Conservation (phyloP, 2,797 vertebrate genomes). For the Halcyon leucocephala region DNA sequence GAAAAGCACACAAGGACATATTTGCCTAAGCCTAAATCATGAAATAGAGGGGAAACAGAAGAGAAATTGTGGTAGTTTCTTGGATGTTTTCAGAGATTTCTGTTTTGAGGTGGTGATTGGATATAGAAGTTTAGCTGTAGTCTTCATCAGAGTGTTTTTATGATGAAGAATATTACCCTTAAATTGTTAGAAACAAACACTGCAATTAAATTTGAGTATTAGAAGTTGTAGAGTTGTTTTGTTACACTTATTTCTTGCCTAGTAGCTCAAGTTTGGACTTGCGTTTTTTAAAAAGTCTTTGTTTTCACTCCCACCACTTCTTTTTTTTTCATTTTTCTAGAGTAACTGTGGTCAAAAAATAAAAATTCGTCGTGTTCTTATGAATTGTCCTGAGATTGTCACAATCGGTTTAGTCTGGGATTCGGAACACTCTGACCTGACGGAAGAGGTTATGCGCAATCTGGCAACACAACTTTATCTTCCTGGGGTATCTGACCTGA, state of each 20-base stretch:
- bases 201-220: not conserved
- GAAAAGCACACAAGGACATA: not conserved
- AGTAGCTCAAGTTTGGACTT: not conserved
- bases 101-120: not conserved
- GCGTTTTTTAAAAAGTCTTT: not conserved
- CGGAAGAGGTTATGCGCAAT: conserved; percentile 90
- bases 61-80: not conserved
- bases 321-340: conserved; percentile 71
- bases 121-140: not conserved
- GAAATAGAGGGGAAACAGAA: not conserved
- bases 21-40: not conserved
- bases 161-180: not conserved
- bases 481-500: conserved; percentile 84
- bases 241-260: not conserved
- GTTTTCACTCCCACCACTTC: not conserved
- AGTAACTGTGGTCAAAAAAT: conserved; percentile 97
- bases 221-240: not conserved
- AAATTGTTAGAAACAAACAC: not conserved
- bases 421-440: conserved; percentile 95
- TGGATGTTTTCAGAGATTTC: not conserved
- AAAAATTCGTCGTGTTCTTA: conserved; percentile 93
- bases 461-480: conserved; percentile 90
- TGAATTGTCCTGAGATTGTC: conserved; percentile 98
- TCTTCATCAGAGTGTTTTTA: not conserved
- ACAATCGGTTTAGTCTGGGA: conserved; percentile 98